These are phyloP conservation scores for Catharus ustulatus DNA, from an alignment of 2,797 vertebrate species.

Conservation along the genomic window DNA sequence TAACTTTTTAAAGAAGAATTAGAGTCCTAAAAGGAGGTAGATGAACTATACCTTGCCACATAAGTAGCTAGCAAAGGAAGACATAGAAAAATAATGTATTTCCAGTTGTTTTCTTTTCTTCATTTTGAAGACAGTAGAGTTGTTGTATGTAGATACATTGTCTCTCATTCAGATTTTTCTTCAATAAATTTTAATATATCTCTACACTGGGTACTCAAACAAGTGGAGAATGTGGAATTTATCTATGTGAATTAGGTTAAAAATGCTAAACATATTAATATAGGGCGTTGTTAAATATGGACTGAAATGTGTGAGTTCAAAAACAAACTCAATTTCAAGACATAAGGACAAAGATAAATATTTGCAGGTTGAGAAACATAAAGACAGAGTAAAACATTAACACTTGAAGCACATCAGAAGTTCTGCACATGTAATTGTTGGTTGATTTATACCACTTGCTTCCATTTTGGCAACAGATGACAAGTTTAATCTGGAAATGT, in stretches of 20 bases:
- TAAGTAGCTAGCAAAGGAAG: not conserved
- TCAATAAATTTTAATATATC: not conserved
- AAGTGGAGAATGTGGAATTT: not conserved
- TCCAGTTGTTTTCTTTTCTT: not conserved
- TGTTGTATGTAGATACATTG: not conserved
- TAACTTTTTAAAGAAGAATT: not conserved
- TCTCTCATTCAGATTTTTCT: not conserved
- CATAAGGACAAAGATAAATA: not conserved
- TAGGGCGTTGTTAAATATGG: not conserved
- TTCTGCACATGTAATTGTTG: not conserved
- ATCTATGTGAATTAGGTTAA: not conserved
- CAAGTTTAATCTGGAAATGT: not conserved
- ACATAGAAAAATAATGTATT: not conserved
- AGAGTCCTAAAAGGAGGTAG: not conserved
- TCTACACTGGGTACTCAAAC: not conserved
- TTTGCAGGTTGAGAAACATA: not conserved
- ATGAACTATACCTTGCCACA: not conserved
- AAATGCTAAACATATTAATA: not conserved
- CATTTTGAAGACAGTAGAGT: not conserved
- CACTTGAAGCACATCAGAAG: not conserved
- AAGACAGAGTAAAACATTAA: not conserved
- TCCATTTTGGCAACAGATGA: not conserved
- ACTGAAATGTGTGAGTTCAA: not conserved
- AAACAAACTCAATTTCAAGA: not conserved
- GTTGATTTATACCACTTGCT: not conserved